Base-by-base conservation (phyloP, 2,888 invertebrate genomes). In the Tinea semifulvella region DNA sequence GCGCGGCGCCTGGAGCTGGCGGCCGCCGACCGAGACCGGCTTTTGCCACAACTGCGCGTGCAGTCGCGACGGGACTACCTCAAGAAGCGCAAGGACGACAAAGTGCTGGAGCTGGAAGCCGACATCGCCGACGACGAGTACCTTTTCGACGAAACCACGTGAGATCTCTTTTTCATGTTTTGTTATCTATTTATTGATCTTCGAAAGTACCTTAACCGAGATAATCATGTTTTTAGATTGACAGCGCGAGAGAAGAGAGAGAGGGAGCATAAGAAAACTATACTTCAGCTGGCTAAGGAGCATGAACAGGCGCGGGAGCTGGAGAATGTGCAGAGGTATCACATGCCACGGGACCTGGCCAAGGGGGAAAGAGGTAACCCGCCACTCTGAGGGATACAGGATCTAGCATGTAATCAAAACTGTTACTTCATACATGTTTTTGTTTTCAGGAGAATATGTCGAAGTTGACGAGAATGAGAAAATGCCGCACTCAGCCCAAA, bases 61-160 rank as follows among this genome's bases (percentile, higher is more conserved):
- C 92, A 96, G 62, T 98, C 98, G 0, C 85, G 99, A 18, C 82
- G 97, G 39, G 92, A 94, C 59, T 99, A 99, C 68, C 83, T 99
- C 54, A 92, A 93, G 62, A 99, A 98, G 68, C 85, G 99, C 38
- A 96, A 97, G 70, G 94, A 92, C 47, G 98, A 99, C 62, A 99
- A 99, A 79, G 87, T 98, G 25, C 88, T 91, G 7, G 98, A 99
- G 66, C 75, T 99, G 43, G 98, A 98, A 73, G 93, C 91, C 4
- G 96, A 97, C 61, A 93, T 99, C 47, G 80, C 88, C 39, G 99
- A 99, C 69, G 99, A 99, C 79, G 96, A 98, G 69, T 95, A 93
- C 63, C 84, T 98, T 1, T 99, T 98, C 69, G 90, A 92, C 44
- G 93, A 94, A 50, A 87, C 89, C 62, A 84, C 90, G 91, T 95